Evolutionary conservation across 1,140 invertebrate genomes (phyloP), one percentile per base, ranked within the genome.

Genomic region (Diplogasteroides magnus): DNA sequence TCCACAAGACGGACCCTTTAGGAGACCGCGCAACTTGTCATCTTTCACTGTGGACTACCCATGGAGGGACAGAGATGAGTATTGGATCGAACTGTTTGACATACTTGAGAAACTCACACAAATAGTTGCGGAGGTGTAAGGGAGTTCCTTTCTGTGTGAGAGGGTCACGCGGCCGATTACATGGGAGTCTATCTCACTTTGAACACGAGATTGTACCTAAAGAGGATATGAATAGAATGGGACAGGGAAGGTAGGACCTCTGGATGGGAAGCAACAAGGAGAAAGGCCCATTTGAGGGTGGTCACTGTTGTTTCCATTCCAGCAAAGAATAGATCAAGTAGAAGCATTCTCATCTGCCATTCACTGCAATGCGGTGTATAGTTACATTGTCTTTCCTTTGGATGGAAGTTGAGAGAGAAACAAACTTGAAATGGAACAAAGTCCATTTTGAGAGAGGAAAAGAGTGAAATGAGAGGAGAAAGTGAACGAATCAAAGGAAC

Each of bases 231-330:
- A 19, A 19, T 6, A 48, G 6, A 6, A 48, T 48, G 37, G 19
- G 19, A 11, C 6, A 48, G 37, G n/a, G n/a, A n/a, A n/a, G n/a
- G n/a, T n/a, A n/a, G n/a, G 37, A 90, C 87, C 2, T 89, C 85
- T 13, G 88, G 89, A 84, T 92, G 83, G 28, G 87, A 83, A 0
- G 90, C 89, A 86, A 95, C 88, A 68, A 90, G 89, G 2, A 96
- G 84, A 14, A 94, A 83, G 74, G 92, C 90, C 91, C 93, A 96
- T 19, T 89, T 87, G 13, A 95, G 79, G 0, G 92, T 91, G 0
- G 90, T 89, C 27, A 92, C 84, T 0, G 92, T 91, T 0, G 93
- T 95, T 80, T 96, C 93, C n/a, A 91, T 87, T 0, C 91, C 91
- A 64, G 91, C 92, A 0, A 92, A 90, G 78, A 92, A 92, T 67